Conservation (phyloP, 1,140 invertebrate species). For the Scaptomyza hsui region DNA sequence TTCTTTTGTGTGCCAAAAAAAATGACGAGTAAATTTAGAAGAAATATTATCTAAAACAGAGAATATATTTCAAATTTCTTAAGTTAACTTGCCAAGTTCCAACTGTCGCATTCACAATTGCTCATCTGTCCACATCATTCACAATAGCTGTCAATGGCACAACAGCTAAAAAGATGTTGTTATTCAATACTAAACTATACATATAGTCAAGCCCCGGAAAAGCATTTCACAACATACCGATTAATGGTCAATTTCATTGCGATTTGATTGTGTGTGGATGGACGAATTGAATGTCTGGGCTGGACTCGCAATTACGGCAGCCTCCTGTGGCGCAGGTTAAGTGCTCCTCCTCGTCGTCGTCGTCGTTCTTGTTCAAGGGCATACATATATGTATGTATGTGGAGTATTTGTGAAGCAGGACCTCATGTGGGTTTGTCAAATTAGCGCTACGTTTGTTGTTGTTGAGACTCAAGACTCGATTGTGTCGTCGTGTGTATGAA, state of each 20-base stretch:
- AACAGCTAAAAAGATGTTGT: conserved; percentile 22
- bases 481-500: conserved; percentile 5
- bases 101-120: conserved; percentile 26
- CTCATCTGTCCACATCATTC: conserved; percentile 58
- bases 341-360: conserved; percentile 52
- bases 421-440: conserved; percentile 80
- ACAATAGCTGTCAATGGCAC: conserved; percentile 59
- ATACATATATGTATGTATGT: conserved; percentile 16
- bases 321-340: conserved; percentile 70
- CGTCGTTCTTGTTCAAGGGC: conserved; percentile 27
- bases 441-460: conserved; percentile 76
- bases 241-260: conserved; percentile 83
- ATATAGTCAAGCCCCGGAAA: conserved; percentile 8
- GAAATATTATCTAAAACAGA: too few species aligned
- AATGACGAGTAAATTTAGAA: background rate
- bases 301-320: conserved; percentile 65
- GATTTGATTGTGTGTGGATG: conserved; percentile 62
- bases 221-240: conserved; percentile 37
- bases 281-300: conserved; percentile 35
- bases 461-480: background rate
- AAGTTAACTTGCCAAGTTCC: background rate
- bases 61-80: too few species aligned
- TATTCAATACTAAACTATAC: conserved; percentile 47
- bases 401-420: conserved; percentile 37
- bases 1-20: background rate